These are phyloP conservation scores for Asbolus verrucosus DNA, from an alignment of 1,140 invertebrate species.

Conservation along the genomic window DNA sequence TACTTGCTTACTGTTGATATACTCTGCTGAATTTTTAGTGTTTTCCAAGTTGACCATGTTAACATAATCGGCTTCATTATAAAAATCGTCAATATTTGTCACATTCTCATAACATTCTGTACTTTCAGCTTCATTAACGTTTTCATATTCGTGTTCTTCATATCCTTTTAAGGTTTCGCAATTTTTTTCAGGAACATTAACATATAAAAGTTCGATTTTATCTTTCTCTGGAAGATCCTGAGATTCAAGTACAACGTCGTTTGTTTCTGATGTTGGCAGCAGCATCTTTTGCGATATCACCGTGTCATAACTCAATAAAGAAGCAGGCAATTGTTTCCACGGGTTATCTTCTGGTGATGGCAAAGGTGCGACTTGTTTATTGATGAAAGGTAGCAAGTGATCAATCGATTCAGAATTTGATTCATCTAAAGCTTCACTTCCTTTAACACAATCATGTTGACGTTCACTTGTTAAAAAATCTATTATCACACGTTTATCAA, in stretches of 20 bases:
- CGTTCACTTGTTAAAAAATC: conserved; percentile 52
- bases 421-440: conserved; percentile 39
- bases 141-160: conserved; percentile 47
- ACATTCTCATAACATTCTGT: conserved; percentile 47
- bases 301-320: conserved; percentile 54
- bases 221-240: not conserved
- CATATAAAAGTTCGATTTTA: not conserved
- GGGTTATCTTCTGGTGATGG: conserved; percentile 63
- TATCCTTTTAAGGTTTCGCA: conserved; percentile 6
- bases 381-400: conserved; percentile 7
- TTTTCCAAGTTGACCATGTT: conserved; percentile 55
- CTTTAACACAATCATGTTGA: conserved; percentile 43
- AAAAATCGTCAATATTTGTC: conserved; percentile 31
- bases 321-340: conserved; percentile 61
- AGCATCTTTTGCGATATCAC: conserved; percentile 32
- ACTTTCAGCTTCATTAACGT: conserved; percentile 25
- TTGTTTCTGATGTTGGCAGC: not conserved
- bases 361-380: conserved; percentile 56
- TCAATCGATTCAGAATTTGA: conserved; percentile 7
- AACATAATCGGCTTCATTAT: conserved; percentile 55
- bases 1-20: conserved; percentile 39
- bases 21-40: conserved; percentile 44
- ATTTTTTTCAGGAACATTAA: conserved; percentile 26
- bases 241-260: conserved; percentile 2
- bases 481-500: conserved; percentile 39